Evolutionary conservation across 2,113 vertebrate species (phyloP).

Genomic region (Trochalopteron elliotii): DNA sequence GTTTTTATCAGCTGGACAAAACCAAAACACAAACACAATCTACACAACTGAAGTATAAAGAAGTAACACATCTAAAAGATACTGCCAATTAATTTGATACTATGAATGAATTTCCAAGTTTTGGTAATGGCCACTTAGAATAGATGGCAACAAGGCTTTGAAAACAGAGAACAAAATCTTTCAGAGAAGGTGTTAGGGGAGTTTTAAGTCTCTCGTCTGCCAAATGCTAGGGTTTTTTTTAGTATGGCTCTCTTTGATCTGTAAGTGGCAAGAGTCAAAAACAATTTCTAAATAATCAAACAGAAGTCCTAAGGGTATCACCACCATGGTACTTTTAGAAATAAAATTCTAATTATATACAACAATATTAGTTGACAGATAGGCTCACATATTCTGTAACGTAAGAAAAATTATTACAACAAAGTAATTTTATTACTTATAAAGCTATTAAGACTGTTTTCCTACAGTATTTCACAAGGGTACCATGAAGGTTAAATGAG

Average conservation of each 20-base stretch:
- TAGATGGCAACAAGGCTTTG: not conserved
- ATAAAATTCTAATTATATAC: not conserved
- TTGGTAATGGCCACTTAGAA: not conserved
- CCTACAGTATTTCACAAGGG: not conserved
- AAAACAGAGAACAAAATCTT: not conserved
- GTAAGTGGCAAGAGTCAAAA: not conserved
- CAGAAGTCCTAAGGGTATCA: not conserved
- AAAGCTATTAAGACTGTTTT: not conserved
- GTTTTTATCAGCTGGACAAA: not conserved
- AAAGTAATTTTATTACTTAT: not conserved
- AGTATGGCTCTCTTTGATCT: not conserved
- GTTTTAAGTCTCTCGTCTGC: not conserved
- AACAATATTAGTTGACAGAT: not conserved
- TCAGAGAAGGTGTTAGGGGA: not conserved
- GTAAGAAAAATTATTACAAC: not conserved
- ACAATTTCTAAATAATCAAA: not conserved
- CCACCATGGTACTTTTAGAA: not conserved
- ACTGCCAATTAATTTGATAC: not conserved
- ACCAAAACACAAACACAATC: not conserved
- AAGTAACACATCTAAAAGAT: not conserved
- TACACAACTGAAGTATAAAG: not conserved
- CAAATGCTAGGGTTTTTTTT: not conserved
- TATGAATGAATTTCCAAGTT: not conserved
- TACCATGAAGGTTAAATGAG: not conserved
- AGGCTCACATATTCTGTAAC: not conserved